phyloP scores from a whole-genome alignment of 2,888 invertebrate species.

The Dastarcus helophoroides region DNA sequence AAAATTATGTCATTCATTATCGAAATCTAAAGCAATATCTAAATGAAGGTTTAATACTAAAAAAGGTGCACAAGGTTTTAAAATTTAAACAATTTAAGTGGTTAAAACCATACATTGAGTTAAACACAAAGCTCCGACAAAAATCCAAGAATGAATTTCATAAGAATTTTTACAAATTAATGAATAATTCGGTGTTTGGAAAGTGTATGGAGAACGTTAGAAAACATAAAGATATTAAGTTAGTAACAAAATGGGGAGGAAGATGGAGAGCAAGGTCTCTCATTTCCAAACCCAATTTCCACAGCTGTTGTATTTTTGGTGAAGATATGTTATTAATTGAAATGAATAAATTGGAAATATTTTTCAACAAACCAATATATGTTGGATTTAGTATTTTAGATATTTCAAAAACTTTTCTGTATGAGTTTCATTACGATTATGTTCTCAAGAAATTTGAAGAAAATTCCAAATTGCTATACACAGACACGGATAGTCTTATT shows the following conservation, averaged over 20 bases:
- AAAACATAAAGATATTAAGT: slow-evolving; percentile 10
- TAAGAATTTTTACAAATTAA: slow-evolving; percentile 8
- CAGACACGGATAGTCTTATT: slow-evolving; percentile 8
- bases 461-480: slow-evolving; percentile 12
- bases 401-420: slow-evolving; percentile 16
- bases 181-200: slow-evolving; percentile 10
- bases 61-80: slow-evolving; percentile 20
- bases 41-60: slow-evolving; percentile 15
- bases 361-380: slow-evolving; percentile 16
- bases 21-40: slow-evolving; percentile 17
- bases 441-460: too few relatives aligned
- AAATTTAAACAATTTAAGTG: slow-evolving; percentile 26
- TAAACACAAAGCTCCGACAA: slow-evolving; percentile 25
- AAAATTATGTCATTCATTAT: slow-evolving; percentile 19
- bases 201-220: slow-evolving; percentile 9
- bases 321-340: slow-evolving; percentile 11
- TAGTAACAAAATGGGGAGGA: slow-evolving; percentile 10
- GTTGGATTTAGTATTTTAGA: slow-evolving; percentile 14
- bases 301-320: slow-evolving; percentile 14
- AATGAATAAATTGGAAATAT: slow-evolving; percentile 11
- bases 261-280: slow-evolving; percentile 11
- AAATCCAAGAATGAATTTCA: slow-evolving; percentile 6
- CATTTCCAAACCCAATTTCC: slow-evolving; percentile 15
- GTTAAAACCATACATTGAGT: slow-evolving; percentile 26
- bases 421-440: slow-evolving; percentile 18